Evolutionary conservation across 2,888 invertebrate genomes (phyloP).

Genomic region (Reticulitermes lucifugus): DNA sequence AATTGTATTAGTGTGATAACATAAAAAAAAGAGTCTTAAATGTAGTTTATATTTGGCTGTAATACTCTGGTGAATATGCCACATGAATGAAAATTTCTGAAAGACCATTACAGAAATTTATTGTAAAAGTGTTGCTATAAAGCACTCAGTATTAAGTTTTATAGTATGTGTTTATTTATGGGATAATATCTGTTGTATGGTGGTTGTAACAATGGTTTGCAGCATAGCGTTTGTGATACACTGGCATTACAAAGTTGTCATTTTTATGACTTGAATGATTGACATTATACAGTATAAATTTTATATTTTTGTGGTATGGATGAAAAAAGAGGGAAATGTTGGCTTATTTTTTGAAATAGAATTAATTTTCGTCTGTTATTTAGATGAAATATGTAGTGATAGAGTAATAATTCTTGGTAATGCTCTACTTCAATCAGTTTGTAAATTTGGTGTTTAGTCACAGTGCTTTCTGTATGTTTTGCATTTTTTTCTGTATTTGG

Average conservation of each 20-base stretch:
- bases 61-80: background rate
- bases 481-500: background rate
- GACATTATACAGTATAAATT: background rate
- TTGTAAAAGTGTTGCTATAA: background rate
- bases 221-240: slow-evolving; percentile 21
- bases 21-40: too few species aligned
- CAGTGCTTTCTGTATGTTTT: background rate
- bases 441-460: background rate
- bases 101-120: background rate
- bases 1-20: too few species aligned
- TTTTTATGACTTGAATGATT: background rate
- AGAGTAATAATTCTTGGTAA: background rate
- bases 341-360: background rate
- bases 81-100: background rate
- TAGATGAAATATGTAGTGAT: background rate
- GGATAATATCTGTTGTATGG: background rate
- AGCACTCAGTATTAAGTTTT: background rate
- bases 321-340: background rate
- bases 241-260: background rate
- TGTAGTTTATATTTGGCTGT: too few species aligned
- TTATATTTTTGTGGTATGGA: slow-evolving; percentile 19
- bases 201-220: slow-evolving; percentile 21
- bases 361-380: background rate
- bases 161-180: background rate
- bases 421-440: background rate